These are phyloP conservation scores for Micromussa lordhowensis DNA, from an alignment of 92 coral and sea anemone genomes.

Conservation along the genomic window DNA sequence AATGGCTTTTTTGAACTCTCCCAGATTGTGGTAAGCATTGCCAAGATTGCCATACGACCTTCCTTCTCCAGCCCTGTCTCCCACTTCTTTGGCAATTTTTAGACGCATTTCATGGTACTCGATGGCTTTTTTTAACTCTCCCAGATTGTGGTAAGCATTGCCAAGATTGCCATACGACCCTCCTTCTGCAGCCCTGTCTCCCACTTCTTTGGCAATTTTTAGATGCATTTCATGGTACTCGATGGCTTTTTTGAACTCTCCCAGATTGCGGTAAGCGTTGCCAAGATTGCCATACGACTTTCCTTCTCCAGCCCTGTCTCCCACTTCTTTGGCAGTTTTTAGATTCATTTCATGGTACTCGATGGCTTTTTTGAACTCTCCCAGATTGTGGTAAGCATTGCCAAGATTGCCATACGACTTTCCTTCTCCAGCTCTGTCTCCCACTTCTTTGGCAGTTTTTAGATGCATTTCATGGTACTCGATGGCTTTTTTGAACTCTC, in stretches of 20 bases:
- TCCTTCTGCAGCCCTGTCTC: background rate
- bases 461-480: too few relatives aligned
- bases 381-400: background rate
- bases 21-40: conserved; percentile 3
- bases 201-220: background rate
- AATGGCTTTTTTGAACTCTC: conserved; percentile 21
- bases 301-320: conserved; percentile 4
- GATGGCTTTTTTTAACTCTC: too few relatives aligned
- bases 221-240: background rate
- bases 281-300: conserved; percentile 11
- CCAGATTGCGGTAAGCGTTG: too few relatives aligned
- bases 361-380: background rate
- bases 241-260: conserved; percentile 1
- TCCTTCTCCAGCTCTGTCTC: conserved; percentile 2
- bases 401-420: conserved; percentile 10
- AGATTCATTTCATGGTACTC: too few relatives aligned
- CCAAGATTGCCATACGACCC: background rate
- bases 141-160: background rate
- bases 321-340: too few relatives aligned
- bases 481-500: too few relatives aligned
- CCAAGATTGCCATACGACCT: conserved; percentile 14
- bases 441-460: too few relatives aligned
- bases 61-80: background rate
- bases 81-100: background rate
- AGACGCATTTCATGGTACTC: too few relatives aligned